These are phyloP conservation scores for Atherix ibis DNA, from an alignment of 2,888 invertebrate genomes.

Conservation along the genomic window DNA sequence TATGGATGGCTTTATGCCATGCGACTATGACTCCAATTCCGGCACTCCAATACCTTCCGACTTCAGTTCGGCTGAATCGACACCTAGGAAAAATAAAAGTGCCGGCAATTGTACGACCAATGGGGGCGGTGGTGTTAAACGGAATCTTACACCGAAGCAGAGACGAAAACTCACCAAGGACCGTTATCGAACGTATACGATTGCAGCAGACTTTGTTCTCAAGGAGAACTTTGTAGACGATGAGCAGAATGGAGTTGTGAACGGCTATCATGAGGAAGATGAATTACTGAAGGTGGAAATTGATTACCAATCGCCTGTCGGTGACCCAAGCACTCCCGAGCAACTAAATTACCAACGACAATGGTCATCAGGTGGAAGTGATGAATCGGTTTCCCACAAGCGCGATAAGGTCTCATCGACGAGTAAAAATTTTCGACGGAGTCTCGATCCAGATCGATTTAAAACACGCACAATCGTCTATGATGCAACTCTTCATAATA, in stretches of 20 bases:
- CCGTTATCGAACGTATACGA: slow-evolving; percentile 69
- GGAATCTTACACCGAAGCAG: slow-evolving; percentile 55
- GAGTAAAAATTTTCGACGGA: slow-evolving; percentile 32
- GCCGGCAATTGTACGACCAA: slow-evolving; percentile 4
- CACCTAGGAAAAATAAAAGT: slow-evolving; percentile 44
- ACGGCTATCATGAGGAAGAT: slow-evolving; percentile 27
- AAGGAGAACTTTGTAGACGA: slow-evolving; percentile 17
- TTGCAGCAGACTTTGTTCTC: slow-evolving; percentile 42
- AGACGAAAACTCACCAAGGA: slow-evolving; percentile 59
- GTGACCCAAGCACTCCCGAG: not conserved
- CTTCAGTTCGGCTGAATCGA: slow-evolving; percentile 57
- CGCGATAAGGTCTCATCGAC: slow-evolving; percentile 4
- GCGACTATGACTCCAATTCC: slow-evolving; percentile 32
- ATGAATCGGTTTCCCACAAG: slow-evolving; percentile 1
- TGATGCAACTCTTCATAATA: not conserved
- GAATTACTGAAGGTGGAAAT: slow-evolving; percentile 29
- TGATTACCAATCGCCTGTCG: slow-evolving; percentile 11
- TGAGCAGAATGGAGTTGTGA: slow-evolving; percentile 4
- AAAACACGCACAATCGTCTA: slow-evolving; percentile 47
- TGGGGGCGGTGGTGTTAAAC: slow-evolving; percentile 24
- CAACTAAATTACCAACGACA: not conserved
- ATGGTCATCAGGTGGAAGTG: not conserved
- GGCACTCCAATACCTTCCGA: slow-evolving; percentile 53
- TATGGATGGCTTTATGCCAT: slow-evolving; percentile 34
- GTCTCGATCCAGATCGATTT: slow-evolving; percentile 55